These are phyloP conservation scores for Rhabdophis nuchalis DNA, from an alignment of 2,797 vertebrate species.

Conservation along the genomic window DNA sequence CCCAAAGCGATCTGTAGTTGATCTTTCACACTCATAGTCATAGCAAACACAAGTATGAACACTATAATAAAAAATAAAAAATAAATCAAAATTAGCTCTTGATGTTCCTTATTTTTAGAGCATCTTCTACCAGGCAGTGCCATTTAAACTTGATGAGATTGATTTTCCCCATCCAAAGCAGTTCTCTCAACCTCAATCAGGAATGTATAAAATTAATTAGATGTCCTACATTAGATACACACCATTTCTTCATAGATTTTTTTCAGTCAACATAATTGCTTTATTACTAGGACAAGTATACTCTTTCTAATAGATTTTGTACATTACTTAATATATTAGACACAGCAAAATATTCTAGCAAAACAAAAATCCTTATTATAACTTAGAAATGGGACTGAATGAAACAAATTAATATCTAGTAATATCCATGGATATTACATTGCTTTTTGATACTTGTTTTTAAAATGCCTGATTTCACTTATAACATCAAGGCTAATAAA, in stretches of 20 bases:
- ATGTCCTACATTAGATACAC: conserved; percentile 48
- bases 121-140: conserved; percentile 35
- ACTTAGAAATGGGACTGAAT: not conserved
- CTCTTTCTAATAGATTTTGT: conserved; percentile 29
- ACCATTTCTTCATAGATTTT: conserved; percentile 57
- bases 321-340: conserved; percentile 25
- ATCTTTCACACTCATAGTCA: not conserved
- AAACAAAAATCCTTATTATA: not conserved
- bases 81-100: conserved; percentile 13
- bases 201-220: conserved; percentile 51
- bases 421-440: not conserved
- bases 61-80: not conserved
- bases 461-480: not conserved
- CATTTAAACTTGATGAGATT: conserved; percentile 25
- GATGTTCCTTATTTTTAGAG: conserved; percentile 9
- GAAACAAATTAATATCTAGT: not conserved
- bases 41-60: not conserved
- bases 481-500: not conserved
- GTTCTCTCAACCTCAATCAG: conserved; percentile 44
- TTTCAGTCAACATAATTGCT: conserved; percentile 51
- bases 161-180: conserved; percentile 17
- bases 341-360: not conserved
- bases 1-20: not conserved
- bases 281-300: conserved; percentile 48
- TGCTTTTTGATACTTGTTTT: not conserved